A percentile compares a stretch with the other conserved stretches of the same genome.
These are phyloP conservation scores for Tanytarsus gracilentus DNA, from an alignment of 2,888 invertebrate genomes.

Conservation along the genomic window DNA sequence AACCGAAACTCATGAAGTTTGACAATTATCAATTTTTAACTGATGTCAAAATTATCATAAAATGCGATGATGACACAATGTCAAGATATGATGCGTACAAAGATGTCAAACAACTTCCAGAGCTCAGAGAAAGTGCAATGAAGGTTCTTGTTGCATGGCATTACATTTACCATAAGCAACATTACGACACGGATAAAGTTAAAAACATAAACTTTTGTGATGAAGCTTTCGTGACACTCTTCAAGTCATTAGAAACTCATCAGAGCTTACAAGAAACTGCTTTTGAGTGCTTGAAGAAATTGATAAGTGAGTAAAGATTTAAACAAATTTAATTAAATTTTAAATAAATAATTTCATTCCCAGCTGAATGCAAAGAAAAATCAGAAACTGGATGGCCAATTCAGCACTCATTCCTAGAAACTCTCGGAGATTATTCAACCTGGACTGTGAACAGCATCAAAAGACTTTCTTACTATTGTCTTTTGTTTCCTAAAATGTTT, in stretches of 20 bases:
- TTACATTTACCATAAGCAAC: conserved; percentile 53
- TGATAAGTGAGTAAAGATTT: too few relatives aligned
- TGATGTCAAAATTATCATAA: conserved; percentile 80
- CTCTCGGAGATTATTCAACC: conserved; percentile 77
- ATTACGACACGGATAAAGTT: conserved; percentile 58
- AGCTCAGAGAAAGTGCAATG: conserved; percentile 78
- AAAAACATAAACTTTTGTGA: conserved; percentile 18
- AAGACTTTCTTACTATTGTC: conserved; percentile 81
- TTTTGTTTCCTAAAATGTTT: conserved; percentile 87
- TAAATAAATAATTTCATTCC: too few relatives aligned
- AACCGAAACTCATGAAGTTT: conserved; percentile 84
- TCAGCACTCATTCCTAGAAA: conserved; percentile 73
- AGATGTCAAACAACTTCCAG: conserved; percentile 72
- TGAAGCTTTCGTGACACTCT: conserved; percentile 58
- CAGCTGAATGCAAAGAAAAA: conserved; percentile 76
- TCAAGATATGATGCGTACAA: conserved; percentile 89
- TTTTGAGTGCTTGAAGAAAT: conserved; percentile 89
- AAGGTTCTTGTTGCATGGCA: conserved; percentile 78
- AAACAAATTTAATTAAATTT: too few relatives aligned
- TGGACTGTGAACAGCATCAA: conserved; percentile 82
- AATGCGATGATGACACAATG: conserved; percentile 75
- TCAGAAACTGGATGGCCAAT: conserved; percentile 61
- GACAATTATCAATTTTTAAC: conserved; percentile 85
- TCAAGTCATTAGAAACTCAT: conserved; percentile 81
- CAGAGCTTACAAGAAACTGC: conserved; percentile 85